These are phyloP conservation scores for Gracilinanus agilis DNA, from an alignment of 2,113 vertebrate species.

Conservation along the genomic window DNA sequence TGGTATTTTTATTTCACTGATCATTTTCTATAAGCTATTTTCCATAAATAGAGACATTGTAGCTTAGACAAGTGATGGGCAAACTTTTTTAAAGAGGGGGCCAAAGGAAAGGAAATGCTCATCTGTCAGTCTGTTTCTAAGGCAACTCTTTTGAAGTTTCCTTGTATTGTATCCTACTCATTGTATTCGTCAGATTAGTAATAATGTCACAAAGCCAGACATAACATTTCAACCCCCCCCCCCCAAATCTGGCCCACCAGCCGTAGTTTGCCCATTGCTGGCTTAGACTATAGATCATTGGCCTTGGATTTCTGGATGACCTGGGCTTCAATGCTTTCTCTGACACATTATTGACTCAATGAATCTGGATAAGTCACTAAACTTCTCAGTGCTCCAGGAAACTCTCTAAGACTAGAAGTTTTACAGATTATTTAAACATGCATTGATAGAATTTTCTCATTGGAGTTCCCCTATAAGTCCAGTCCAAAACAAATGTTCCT, in stretches of 20 bases:
- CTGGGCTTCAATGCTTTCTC: neutral
- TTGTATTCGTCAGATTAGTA: too few relatives aligned
- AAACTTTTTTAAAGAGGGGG: too few relatives aligned
- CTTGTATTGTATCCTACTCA: too few relatives aligned
- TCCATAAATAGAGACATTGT: neutral
- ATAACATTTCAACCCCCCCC: too few relatives aligned
- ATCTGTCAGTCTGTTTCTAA: too few relatives aligned
- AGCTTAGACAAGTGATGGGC: too few relatives aligned
- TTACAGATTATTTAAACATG: neutral
- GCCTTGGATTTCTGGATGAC: neutral
- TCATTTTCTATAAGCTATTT: neutral
- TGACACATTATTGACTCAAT: neutral
- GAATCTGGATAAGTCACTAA: neutral
- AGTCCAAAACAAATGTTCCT: neutral
- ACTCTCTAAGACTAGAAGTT: neutral
- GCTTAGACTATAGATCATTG: neutral
- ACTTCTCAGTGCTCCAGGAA: neutral
- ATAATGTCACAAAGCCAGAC: too few relatives aligned
- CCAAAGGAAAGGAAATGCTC: too few relatives aligned
- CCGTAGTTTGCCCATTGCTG: too few relatives aligned
- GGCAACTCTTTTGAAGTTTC: too few relatives aligned
- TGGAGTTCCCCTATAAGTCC: neutral
- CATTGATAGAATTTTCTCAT: neutral
- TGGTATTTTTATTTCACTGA: neutral
- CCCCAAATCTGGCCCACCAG: too few relatives aligned